Base-by-base conservation (phyloP, 2,888 invertebrate species). In the Leucoptera coffeella region DNA sequence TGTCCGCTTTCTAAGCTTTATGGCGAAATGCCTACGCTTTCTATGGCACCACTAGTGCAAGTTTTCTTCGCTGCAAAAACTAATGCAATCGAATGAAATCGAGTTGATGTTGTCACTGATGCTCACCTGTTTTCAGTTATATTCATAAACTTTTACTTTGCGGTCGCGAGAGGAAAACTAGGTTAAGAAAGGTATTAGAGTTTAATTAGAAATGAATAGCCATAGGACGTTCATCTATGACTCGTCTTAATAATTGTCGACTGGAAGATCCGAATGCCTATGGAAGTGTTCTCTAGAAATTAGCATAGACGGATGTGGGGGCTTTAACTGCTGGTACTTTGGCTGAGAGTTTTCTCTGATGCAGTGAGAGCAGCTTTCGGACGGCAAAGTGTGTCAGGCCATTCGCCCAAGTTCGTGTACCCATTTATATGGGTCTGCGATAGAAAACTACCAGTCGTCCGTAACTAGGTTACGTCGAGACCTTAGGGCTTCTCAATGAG, bases 281-380 rank as follows among this genome's bases (percentile, higher is more conserved):
- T 43, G 52, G 50, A 59, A 55, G 54, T 49, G 56, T 50, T 61
- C 56, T 64, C 62, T 62, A 62, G 60, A 61, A 65, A 65, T 65
- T 62, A 64, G 62, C 65, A 64, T 65, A 64, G 60, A 62, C 64
- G 65, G 65, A 65, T 64, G 62, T 61, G 37, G 50, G 56, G 48
- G 56, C 54, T 56, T 61, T 62, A 62, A 57, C 60, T 58, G 59
- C 58, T 56, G 60, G n/a, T n/a, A n/a, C n/a, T n/a, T n/a, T n/a
- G n/a, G n/a, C n/a, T n/a, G n/a, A n/a, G n/a, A 50, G 53, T 55
- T 65, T 65, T 69, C 67, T 65, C 64, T 57, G 54, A 53, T 43
- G 60, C 61, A 27, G 20, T 26, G 29, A 31, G 31, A 55, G 65
- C 65, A 69, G 67, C 65, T 61, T 62, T 62, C 52, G 50, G 56